phyloP scores from a whole-genome alignment of 2,113 vertebrate genomes.

The Passer montanus region DNA sequence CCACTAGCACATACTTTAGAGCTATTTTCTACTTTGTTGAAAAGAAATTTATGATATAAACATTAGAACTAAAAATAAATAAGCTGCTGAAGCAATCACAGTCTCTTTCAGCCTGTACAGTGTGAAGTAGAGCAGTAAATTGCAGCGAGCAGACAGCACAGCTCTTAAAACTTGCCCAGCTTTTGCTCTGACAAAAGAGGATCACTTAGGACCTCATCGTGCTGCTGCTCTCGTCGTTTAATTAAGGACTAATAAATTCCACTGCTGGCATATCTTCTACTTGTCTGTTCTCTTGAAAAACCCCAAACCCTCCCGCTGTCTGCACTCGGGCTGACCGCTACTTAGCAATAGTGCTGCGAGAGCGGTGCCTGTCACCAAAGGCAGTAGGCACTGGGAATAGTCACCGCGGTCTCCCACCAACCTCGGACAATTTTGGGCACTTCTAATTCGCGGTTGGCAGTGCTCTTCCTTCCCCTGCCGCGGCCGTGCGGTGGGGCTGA shows the following conservation, averaged over 20 bases:
- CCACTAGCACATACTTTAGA: not conserved
- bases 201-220: not conserved
- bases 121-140: slow-evolving; percentile 53
- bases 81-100: not conserved
- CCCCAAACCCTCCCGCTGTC: not conserved
- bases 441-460: not conserved
- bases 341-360: fast-evolving
- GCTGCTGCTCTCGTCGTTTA: not conserved
- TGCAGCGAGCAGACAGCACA: not conserved
- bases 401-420: not conserved
- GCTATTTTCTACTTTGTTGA: not conserved
- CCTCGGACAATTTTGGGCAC: not conserved
- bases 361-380: not conserved
- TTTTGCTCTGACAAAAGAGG: not conserved
- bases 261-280: not conserved
- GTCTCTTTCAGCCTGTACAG: not conserved
- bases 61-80: not conserved
- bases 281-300: not conserved
- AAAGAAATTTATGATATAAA: not conserved
- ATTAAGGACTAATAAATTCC: not conserved
- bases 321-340: not conserved
- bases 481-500: not conserved
- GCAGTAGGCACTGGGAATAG: not conserved
- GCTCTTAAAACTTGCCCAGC: not conserved
- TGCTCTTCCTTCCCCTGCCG: not conserved